Evolutionary conservation across 2,797 vertebrate genomes (phyloP), one percentile per base, ranked within the genome.

Genomic region (Varecia variegata): DNA sequence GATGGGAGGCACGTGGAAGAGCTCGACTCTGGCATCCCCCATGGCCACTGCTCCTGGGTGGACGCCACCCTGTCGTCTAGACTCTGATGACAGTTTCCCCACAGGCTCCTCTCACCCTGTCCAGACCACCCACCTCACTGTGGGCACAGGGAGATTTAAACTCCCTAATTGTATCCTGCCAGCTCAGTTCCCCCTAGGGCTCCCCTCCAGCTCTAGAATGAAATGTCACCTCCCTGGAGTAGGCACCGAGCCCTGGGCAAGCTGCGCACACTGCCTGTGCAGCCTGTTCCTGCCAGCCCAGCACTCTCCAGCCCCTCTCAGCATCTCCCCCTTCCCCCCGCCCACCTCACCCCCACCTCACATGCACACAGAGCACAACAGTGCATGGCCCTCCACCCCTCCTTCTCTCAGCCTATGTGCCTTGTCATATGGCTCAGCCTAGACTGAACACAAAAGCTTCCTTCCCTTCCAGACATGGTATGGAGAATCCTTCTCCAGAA

Each of bases 1-100:
- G 8, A 47, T 32, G 30, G 58, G 40, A 89, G 60, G 32, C 25
- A 15, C 2, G 0, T 5, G 18, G 43, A 43, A 65, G 5, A 35
- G 5, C 35, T 18, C 3, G 1, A 43, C 43, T 21, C 35, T 13
- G 38, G 65, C 11, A 4, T 52, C n/a, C 50, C 52, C 56, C 3
- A 1, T 0, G 9, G 18, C 65, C 30, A 5, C 52, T 4, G 3
- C 17, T 70, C 35, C 11, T 21, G 12, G 9, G 35, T 38, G 3
- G 43, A 17, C 5, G 4, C 11, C 40, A 35, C n/a, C 47, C 38
- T 62, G 23, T 45, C 15, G 3, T 11, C 77, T 82, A 32, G 62
- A 23, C 30, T 30, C 73, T 65, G 52, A 35, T 54, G 47, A 25
- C 40, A 52, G 54, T 11, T 25, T 79, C 27, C 38, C 10, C n/a